Evolutionary conservation across 2,888 invertebrate species (phyloP).

Genomic region (Oscheius onirici): DNA sequence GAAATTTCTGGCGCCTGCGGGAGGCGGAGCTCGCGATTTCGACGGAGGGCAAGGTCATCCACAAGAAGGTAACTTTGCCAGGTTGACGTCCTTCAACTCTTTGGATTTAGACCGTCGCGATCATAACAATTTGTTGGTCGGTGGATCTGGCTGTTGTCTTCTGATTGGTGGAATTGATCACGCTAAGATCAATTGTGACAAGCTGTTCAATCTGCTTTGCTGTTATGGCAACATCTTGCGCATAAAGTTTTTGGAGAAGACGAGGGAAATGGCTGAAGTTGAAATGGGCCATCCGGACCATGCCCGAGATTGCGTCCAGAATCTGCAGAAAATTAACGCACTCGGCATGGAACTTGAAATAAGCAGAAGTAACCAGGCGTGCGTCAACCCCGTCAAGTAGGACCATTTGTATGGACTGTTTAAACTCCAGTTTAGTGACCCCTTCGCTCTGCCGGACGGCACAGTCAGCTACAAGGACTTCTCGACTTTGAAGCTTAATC

Average conservation of each 20-base stretch:
- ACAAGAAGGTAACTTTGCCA: too few relatives aligned
- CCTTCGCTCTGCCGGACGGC: conserved; percentile 90
- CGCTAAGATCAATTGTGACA: conserved; percentile 91
- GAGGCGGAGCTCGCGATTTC: too few relatives aligned
- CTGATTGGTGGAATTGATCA: conserved; percentile 88
- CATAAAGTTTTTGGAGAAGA: conserved; percentile 96
- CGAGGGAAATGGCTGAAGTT: conserved; percentile 98
- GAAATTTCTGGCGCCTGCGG: too few relatives aligned
- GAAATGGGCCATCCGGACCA: conserved; percentile 96
- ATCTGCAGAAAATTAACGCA: conserved; percentile 87
- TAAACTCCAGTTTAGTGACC: conserved; percentile 34
- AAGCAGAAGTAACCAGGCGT: conserved; percentile 51
- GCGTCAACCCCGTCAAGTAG: conserved; percentile 40
- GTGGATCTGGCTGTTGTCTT: conserved; percentile 38
- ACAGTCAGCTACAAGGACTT: conserved; percentile 84
- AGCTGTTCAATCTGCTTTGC: conserved; percentile 96
- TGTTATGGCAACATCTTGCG: conserved; percentile 97
- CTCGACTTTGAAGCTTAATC: conserved; percentile 74
- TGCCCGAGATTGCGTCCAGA: conserved; percentile 82
- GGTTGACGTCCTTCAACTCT: too few relatives aligned
- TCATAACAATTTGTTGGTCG: not conserved
- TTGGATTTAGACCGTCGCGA: too few relatives aligned
- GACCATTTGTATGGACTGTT: not conserved
- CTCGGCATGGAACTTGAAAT: conserved; percentile 77
- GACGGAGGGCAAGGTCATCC: not conserved